Evolutionary conservation across 2,113 vertebrate species (phyloP).

Genomic region (Mustelus asterias): DNA sequence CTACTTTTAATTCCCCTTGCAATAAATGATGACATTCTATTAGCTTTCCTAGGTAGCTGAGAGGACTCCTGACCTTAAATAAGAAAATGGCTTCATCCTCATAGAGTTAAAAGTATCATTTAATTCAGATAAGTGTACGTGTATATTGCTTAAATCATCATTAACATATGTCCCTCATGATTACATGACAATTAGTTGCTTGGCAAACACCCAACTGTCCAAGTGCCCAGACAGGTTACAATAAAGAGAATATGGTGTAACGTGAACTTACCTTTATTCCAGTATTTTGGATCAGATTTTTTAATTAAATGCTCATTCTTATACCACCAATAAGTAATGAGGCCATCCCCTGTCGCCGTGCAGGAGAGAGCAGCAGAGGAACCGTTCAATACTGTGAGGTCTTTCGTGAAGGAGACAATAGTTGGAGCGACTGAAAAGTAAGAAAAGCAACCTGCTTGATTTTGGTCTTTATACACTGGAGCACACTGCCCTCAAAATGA

Average conservation of each 20-base stretch:
- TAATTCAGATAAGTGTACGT: not conserved
- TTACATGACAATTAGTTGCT: not conserved
- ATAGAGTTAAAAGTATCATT: not conserved
- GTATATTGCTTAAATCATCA: not conserved
- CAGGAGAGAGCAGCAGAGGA: constrained; percentile 52
- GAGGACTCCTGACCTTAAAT: not conserved
- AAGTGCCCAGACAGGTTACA: not conserved
- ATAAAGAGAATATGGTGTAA: not conserved
- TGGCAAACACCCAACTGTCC: not conserved
- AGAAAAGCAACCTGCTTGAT: not conserved
- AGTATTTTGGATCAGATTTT: constrained; percentile 39
- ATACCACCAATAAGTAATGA: constrained; percentile 59
- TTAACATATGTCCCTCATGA: not conserved
- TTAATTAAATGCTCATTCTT: constrained; percentile 38
- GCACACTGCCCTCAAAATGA: not conserved
- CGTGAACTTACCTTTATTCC: constrained; percentile 48
- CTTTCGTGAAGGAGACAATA: constrained; percentile 49
- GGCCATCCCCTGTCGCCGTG: constrained; percentile 53
- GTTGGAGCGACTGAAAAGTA: constrained; percentile 54
- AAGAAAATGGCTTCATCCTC: not conserved
- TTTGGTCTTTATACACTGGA: not conserved
- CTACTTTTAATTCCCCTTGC: too few relatives aligned
- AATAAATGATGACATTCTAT: too few relatives aligned
- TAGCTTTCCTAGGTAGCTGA: not conserved
- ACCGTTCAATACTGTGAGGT: constrained; percentile 48